Evolutionary conservation across 2,797 vertebrate species (phyloP), one percentile per base, ranked within the genome.

Genomic region (Peromyscus attwateri): DNA sequence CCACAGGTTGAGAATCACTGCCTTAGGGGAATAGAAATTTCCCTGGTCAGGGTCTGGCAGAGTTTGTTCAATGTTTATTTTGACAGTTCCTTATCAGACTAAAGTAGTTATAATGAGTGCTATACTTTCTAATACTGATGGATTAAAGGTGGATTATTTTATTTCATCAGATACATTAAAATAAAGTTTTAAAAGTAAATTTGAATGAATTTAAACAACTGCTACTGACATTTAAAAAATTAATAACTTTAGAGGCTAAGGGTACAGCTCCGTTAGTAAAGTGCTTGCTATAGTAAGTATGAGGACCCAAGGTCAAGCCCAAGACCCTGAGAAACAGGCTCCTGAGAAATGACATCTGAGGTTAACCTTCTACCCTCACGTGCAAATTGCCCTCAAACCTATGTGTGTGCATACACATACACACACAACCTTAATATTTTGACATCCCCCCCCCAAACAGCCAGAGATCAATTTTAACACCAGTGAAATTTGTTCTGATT

Each of bases 61-160:
- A 85, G 6, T 85, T 68, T 49, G 19, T 52, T 85, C 83, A 25
- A 70, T 66, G 43, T 68, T 68, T 68, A 68, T 85, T 85, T 43
- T 52, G 43, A 79, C 17, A 93, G 62, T 64, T 96, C 81, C 60
- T 87, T 66, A 64, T 64, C 70, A 87, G 75, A 75, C 9, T 80
- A 84, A 90, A 43, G 75, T 55, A 57, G 43, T 37, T 71, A 29
- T 91, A 66, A 85, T 71, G 62, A 87, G 29, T 92, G 52, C 12
- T 89, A 14, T 94, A 31, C 37, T 83, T 83, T 62, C 57, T 31
- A 83, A 82, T 79, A 55, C 40, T 60, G 34, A 84, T 29, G 71
- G 55, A 27, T 92, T 85, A 83, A 92, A 87, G 43, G 19, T 31
- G 62, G 1, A 55, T 68, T 43, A 70, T 70, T 70, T 64, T 79